Percentiles rank a stretch among this genome's conserved stretches.
phyloP scores from a whole-genome alignment of 2,797 vertebrate species.

The Neosilurus hyrtlii region DNA sequence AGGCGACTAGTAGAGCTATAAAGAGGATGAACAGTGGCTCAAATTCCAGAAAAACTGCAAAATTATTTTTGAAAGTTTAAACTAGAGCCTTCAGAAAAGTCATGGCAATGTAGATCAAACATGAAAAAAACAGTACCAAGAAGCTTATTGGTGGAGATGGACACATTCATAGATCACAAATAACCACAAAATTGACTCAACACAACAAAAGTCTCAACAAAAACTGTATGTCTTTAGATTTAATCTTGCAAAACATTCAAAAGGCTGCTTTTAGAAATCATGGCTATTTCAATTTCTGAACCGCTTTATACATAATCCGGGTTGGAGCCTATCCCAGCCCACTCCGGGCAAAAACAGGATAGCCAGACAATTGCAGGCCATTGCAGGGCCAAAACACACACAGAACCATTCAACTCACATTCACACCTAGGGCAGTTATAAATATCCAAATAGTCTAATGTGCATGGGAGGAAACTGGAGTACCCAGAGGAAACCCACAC shows the following conservation, averaged over 20 bases:
- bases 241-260: too few species aligned
- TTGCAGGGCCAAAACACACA: too few species aligned
- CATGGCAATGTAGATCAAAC: not conserved
- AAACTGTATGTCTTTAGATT: not conserved
- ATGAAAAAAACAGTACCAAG: not conserved
- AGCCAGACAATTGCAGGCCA: too few species aligned
- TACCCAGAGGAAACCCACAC: too few species aligned
- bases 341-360: too few species aligned
- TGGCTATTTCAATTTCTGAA: too few species aligned
- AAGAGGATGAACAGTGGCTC: not conserved
- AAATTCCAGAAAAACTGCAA: not conserved
- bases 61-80: not conserved
- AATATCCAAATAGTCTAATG: too few species aligned
- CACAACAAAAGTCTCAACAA: not conserved
- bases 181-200: not conserved
- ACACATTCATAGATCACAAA: not conserved
- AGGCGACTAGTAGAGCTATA: not conserved
- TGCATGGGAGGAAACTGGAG: too few species aligned
- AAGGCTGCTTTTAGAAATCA: not conserved
- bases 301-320: too few species aligned
- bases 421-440: too few species aligned
- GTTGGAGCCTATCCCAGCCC: too few species aligned
- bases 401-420: too few species aligned
- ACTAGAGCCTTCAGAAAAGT: not conserved
- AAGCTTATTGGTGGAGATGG: not conserved